Conservation (phyloP, 2,797 vertebrate genomes). For the Taeniopygia guttata region DNA sequence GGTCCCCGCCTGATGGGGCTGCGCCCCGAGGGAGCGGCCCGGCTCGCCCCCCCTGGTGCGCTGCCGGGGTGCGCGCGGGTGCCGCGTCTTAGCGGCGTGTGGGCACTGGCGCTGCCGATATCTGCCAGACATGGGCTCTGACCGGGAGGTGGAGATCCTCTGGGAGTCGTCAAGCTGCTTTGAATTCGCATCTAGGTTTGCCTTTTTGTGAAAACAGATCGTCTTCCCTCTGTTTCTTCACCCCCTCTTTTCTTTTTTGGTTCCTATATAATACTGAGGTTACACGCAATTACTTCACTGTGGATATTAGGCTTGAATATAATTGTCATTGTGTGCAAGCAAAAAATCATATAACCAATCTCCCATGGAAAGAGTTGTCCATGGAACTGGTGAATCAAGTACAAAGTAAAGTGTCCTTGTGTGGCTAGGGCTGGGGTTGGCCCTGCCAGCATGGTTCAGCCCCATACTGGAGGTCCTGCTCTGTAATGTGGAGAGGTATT, state of each 20-base stretch:
- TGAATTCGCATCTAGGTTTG: background rate
- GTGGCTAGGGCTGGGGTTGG: background rate
- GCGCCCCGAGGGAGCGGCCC: background rate
- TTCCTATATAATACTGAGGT: background rate
- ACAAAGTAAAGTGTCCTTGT: background rate
- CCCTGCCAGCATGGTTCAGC: background rate
- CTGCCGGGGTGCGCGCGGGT: background rate
- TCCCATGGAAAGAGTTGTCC: background rate
- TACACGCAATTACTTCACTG: background rate
- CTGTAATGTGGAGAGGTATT: accelerated
- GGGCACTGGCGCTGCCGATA: background rate
- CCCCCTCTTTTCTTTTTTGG: background rate
- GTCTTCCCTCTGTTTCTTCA: background rate
- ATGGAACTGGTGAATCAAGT: accelerated
- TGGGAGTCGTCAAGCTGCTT: background rate
- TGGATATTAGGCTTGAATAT: background rate
- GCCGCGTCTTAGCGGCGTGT: background rate
- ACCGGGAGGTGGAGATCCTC: background rate
- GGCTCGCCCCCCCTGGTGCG: background rate
- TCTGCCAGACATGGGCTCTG: background rate
- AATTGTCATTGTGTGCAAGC: accelerated
- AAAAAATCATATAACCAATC: background rate
- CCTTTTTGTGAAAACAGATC: background rate
- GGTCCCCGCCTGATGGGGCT: background rate
- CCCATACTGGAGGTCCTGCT: background rate